Evolutionary conservation across 1,140 invertebrate genomes (phyloP).

Genomic region (Drosophila arizonae): DNA sequence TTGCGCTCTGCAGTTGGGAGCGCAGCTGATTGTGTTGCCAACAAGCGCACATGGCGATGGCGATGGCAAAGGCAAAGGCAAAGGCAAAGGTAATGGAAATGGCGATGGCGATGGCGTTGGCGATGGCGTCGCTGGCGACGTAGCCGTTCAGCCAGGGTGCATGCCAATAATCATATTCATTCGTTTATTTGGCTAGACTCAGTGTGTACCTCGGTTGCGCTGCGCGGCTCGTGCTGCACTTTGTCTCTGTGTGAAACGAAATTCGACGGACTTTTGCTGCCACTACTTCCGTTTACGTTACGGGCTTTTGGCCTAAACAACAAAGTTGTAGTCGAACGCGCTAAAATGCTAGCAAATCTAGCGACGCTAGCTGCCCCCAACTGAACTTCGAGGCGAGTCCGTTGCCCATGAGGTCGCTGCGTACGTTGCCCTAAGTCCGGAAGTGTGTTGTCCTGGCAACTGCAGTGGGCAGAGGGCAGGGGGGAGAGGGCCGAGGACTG

Average conservation of each 20-base stretch:
- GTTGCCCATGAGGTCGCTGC: conserved; percentile 2
- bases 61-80: not conserved
- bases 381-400: conserved; percentile 1
- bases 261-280: not conserved
- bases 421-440: conserved; percentile 36
- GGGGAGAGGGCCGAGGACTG: no score
- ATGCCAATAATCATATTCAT: conserved; percentile 65
- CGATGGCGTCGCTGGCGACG: conserved; percentile 6
- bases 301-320: conserved; percentile 59
- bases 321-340: conserved; percentile 17
- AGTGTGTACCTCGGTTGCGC: conserved; percentile 31
- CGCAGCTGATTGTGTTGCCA: conserved; percentile 63
- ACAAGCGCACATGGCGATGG: conserved; percentile 51
- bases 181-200: conserved; percentile 60
- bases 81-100: no score
- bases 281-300: conserved; percentile 29
- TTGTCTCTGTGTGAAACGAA: conserved; percentile 22
- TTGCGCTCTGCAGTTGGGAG: conserved; percentile 36
- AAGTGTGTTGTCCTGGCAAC: conserved; percentile 55
- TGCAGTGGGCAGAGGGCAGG: not conserved
- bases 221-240: not conserved
- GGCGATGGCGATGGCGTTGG: conserved; percentile 34
- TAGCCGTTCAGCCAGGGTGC: conserved; percentile 3
- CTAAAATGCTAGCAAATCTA: conserved; percentile 61
- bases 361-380: conserved; percentile 29